phyloP scores from a whole-genome alignment of 2,888 invertebrate genomes.

The Cheiracanthium punctorium region DNA sequence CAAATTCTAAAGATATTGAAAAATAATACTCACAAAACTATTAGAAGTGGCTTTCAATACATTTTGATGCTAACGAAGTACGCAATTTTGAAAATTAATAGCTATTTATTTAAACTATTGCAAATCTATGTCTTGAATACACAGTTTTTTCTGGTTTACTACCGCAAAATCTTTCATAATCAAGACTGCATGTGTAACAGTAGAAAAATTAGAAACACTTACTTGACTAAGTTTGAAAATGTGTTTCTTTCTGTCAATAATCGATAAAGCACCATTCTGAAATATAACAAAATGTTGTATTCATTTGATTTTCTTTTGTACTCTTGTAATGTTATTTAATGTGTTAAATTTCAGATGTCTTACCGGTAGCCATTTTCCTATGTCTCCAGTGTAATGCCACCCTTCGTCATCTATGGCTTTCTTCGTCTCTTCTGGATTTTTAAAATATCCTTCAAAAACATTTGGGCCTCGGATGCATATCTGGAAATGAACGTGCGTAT shows the following conservation, averaged over 20 bases:
- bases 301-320: background rate
- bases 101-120: too few relatives aligned
- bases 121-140: too few relatives aligned
- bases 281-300: conserved; percentile 1
- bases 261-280: conserved; percentile 53
- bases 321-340: background rate
- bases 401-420: conserved; percentile 91
- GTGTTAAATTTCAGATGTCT: conserved; percentile 74
- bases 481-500: too few relatives aligned
- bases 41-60: too few relatives aligned
- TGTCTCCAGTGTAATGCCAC: conserved; percentile 99
- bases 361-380: conserved; percentile 95
- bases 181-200: too few relatives aligned
- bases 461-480: conserved; percentile 82
- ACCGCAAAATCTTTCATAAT: too few relatives aligned
- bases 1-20: too few relatives aligned
- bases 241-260: conserved; percentile 62
- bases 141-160: too few relatives aligned
- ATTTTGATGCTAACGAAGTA: too few relatives aligned
- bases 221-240: conserved; percentile 61
- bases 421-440: conserved; percentile 92
- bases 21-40: too few relatives aligned
- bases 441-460: conserved; percentile 87
- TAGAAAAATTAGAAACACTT: background rate
- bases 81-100: too few relatives aligned